phyloP scores from a whole-genome alignment of 2,888 invertebrate genomes.

The Hymenopus coronatus region DNA sequence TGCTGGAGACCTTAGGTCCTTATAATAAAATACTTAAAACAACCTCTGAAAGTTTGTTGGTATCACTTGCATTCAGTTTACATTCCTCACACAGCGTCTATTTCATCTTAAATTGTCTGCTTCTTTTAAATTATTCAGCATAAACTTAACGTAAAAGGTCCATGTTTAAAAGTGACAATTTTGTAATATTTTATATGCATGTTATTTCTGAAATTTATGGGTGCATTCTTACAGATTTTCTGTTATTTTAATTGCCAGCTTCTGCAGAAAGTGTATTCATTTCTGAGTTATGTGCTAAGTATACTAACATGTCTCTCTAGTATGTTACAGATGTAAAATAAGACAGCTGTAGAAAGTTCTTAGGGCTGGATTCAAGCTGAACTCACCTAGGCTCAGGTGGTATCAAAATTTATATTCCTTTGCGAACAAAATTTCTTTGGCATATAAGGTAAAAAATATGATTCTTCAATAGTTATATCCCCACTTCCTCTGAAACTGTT shows the following conservation, averaged over 20 bases:
- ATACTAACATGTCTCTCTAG: not conserved
- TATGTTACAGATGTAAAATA: not conserved
- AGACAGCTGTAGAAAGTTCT: not conserved
- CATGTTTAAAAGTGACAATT: no score
- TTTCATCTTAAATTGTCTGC: no score
- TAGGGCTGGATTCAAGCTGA: not conserved
- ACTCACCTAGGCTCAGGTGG: not conserved
- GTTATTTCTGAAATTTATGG: no score
- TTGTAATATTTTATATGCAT: no score
- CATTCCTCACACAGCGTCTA: no score
- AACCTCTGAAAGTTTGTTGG: no score
- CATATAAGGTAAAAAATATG: not conserved
- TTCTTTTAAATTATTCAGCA: no score
- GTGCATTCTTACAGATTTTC: no score
- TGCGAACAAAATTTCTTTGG: not conserved
- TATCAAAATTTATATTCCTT: not conserved
- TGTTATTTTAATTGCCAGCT: not conserved
- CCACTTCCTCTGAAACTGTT: not conserved
- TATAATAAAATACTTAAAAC: no score
- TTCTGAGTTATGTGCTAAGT: not conserved
- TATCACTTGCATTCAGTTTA: no score
- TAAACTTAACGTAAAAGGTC: no score
- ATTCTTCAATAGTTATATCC: not conserved
- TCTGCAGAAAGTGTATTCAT: not conserved
- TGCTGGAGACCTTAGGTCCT: no score